Base-by-base conservation (phyloP, 2,113 vertebrate species). In the Neoarius graeffei region DNA sequence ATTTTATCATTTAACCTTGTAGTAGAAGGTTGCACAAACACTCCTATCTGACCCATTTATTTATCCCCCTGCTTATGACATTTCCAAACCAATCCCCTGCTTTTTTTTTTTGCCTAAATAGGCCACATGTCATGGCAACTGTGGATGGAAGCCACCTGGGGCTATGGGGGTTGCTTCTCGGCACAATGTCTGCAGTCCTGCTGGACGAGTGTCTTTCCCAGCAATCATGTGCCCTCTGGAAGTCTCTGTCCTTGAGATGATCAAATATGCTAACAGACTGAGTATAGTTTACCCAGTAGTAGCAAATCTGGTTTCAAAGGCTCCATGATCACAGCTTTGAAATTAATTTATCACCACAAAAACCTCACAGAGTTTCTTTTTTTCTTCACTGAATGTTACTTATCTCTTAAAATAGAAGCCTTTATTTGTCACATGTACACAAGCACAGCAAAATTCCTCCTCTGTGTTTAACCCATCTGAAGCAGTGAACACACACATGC, bases 1-100 rank as follows among this genome's bases (percentile, higher is more conserved):
- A 52, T 42, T 59, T 74, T n/a, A 76, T 85, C 52, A 59, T 85
- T 85, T 76, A 59, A 42, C 84, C 84, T 66, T 73, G 27, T 79
- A 17, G 42, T 35, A 79, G 57, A 79, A 50, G 7, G 59, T 77
- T 80, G 85, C 71, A 64, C 57, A 52, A 86, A 80, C 42, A 50
- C 60, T 67, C 74, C 74, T 86, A 27, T 86, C 48, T 86, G 85
- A 80, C 59, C 74, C 85, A 80, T 64, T 86, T 80, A 80, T 60
- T 80, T 77, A 42, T 82, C 57, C 80, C 56, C 14, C 15, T 50
- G 69, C 56, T 50, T 76, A 60, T 66, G 74, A 23, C 74, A 62
- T 80, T 62, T 64, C 59, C 35, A 77, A 64, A 85, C 30, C 25
- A 35, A 35, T 77, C 74, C 60, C 74, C n/a, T 66, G 48, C 25